A percentile compares a stretch with the other conserved stretches of the same genome.
Evolutionary conservation across 2,888 invertebrate genomes (phyloP).

Genomic region (Sinhomidia bicolor): DNA sequence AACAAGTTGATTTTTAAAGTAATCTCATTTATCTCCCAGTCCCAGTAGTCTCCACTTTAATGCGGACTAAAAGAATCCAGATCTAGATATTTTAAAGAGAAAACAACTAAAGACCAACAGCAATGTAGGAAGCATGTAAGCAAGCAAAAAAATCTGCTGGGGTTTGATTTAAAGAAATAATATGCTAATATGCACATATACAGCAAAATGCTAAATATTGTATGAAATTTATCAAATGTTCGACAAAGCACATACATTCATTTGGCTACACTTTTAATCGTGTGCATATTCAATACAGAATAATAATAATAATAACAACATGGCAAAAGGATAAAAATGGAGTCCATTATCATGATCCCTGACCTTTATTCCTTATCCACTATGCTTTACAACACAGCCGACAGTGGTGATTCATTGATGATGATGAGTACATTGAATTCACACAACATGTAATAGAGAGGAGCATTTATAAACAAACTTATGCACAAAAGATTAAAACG

Average conservation of each 20-base stretch:
- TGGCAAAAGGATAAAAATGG: conserved; percentile 46
- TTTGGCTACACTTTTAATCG: neutral
- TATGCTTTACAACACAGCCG: conserved; percentile 50
- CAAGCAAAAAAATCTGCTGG: conserved; percentile 4
- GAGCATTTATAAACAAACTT: neutral
- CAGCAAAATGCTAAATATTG: neutral
- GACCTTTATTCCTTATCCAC: conserved; percentile 60
- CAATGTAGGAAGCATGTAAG: no score
- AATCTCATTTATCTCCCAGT: no score
- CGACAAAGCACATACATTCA: conserved; percentile 1
- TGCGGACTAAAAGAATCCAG: no score
- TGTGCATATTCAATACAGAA: neutral
- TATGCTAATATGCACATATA: neutral
- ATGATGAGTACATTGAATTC: no score
- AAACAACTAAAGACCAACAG: no score
- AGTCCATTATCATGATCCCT: conserved; percentile 64
- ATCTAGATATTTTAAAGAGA: no score
- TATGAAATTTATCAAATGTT: neutral
- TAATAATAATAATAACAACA: no score
- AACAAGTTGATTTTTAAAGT: no score
- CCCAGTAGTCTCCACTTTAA: no score
- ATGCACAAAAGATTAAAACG: no score
- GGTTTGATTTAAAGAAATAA: neutral
- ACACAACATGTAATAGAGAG: no score
- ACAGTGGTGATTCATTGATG: conserved; percentile 24